phyloP scores from a whole-genome alignment of 1,140 invertebrate species.

The Formica exsecta region DNA sequence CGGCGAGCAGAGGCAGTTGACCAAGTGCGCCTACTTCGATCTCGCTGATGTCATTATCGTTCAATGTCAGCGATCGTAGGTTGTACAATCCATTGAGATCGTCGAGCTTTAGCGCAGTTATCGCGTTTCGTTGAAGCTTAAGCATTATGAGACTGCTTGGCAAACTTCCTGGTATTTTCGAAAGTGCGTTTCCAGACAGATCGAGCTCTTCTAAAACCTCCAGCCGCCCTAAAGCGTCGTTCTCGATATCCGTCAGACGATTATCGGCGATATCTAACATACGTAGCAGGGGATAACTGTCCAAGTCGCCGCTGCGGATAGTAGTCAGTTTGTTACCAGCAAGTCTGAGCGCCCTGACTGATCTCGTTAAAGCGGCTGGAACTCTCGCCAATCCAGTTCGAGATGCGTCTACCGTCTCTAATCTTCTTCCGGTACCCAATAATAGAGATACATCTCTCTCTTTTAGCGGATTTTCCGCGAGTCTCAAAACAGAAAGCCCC shows the following conservation, averaged over 20 bases:
- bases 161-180: constrained; percentile 89
- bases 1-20: constrained; percentile 89
- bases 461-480: constrained; percentile 91
- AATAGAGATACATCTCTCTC: constrained; percentile 89
- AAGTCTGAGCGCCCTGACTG: constrained; percentile 92
- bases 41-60: constrained; percentile 89
- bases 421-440: constrained; percentile 90
- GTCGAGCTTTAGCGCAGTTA: constrained; percentile 88
- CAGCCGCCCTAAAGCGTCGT: constrained; percentile 94
- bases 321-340: constrained; percentile 91
- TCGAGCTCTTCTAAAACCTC: constrained; percentile 93
- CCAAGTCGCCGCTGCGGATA: constrained; percentile 94
- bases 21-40: constrained; percentile 90
- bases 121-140: constrained; percentile 89
- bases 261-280: constrained; percentile 94
- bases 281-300: constrained; percentile 94
- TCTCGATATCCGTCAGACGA: constrained; percentile 91
- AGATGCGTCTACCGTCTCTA: constrained; percentile 94
- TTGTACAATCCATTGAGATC: constrained; percentile 91
- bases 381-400: constrained; percentile 92
- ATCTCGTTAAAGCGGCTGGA: constrained; percentile 94
- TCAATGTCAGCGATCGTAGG: constrained; percentile 90
- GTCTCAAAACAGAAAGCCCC: constrained; percentile 91
- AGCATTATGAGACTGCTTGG: constrained; percentile 88
- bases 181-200: constrained; percentile 92